Base-by-base conservation (phyloP, 2,797 vertebrate genomes). In the Clarias fuscus region DNA sequence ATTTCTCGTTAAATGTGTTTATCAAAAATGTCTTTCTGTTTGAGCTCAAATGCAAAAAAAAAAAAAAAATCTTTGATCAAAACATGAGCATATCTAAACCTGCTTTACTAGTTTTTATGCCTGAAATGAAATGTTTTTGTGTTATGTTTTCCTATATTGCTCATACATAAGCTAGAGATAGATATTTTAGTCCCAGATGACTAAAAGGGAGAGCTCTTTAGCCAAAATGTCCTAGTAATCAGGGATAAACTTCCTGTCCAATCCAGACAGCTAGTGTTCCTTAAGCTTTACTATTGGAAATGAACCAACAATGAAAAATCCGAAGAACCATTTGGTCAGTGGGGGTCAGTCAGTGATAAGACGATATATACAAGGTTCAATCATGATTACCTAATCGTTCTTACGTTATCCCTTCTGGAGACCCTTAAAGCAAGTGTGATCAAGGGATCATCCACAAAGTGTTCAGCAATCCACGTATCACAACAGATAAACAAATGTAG, bases 1-100 rank as follows among this genome's bases (percentile, higher is more conserved):
- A 87, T 90, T 92, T 90, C 89, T 92, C 88, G 88, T 92, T 93
- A 89, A 91, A 61, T 53, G 33, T 86, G n/a, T 85, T 82, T 77
- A 85, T 82, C 78, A 73, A 76, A 76, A 80, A 40, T n/a, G 11
- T 80, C 13, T 62, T 64, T 67, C 40, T 65, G 7, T 30, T 30
- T 27, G 24, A 67, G 48, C 61, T 18, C 79, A 43, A 59, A 68
- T 7, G 7, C 33, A 43, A 67, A 78, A 30, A 48, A 10, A 73
- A 30, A 48, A 4, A 73, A 37, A 37, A 37, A 18, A 33, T 70
- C 14, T 37, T 70, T 15, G 6, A 15, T 33, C 33, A 33, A 72
- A n/a, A 61, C 3, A 53, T n/a, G 18, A 27, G 0, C 18, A 4
- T 78, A 22, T 24, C 76, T 22, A 14, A 11, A 22, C 76, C 30